These are phyloP conservation scores for Passerculus sandwichensis DNA, from an alignment of 2,797 vertebrate species.

Conservation along the genomic window DNA sequence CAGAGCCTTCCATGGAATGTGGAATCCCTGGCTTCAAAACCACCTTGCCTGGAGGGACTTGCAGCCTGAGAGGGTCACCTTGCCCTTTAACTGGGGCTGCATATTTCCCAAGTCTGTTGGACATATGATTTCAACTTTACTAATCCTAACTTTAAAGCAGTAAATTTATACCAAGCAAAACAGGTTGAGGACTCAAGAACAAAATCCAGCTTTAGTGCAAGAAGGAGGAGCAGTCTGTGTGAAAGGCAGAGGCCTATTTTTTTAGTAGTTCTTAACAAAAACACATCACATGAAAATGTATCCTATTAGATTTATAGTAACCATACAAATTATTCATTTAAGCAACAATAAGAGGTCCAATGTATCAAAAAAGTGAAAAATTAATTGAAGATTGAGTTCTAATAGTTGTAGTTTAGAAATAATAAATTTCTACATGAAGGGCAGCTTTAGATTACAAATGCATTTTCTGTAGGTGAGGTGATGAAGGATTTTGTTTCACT, in stretches of 20 bases:
- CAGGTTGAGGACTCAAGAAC: neutral
- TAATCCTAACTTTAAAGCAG: neutral
- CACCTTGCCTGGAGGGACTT: neutral
- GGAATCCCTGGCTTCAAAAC: neutral
- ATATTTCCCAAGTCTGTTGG: neutral
- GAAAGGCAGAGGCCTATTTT: neutral
- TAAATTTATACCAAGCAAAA: neutral
- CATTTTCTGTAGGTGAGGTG: neutral
- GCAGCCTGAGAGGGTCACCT: neutral
- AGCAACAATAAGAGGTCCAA: neutral
- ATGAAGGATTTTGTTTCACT: constrained; percentile 25
- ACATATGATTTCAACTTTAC: neutral
- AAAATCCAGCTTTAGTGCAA: neutral
- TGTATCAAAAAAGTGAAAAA: constrained; percentile 4
- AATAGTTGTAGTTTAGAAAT: neutral
- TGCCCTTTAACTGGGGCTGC: neutral
- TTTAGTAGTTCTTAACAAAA: neutral
- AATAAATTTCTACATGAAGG: neutral
- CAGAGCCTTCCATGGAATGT: too few species aligned
- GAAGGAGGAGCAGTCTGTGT: neutral
- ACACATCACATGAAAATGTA: neutral
- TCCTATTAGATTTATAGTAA: neutral
- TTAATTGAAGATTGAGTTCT: neutral
- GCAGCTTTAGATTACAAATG: neutral
- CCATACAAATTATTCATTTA: neutral